Evolutionary conservation across 2,888 invertebrate species (phyloP).

Genomic region (Ectropis crepuscularia): DNA sequence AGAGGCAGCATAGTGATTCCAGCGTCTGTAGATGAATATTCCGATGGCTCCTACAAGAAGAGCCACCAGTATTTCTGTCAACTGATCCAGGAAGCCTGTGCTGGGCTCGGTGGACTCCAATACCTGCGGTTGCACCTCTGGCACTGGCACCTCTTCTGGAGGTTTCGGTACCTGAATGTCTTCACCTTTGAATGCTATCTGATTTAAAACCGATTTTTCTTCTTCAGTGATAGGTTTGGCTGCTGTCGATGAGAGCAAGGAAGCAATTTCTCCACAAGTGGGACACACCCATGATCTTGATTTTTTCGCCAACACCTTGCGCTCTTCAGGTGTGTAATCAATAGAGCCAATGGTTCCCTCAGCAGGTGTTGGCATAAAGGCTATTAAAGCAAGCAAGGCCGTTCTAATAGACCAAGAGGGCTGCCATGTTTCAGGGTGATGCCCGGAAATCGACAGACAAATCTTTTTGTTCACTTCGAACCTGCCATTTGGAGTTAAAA

Average conservation of each 20-base stretch:
- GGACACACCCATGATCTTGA: conserved; percentile 76
- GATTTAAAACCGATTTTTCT: conserved; percentile 75
- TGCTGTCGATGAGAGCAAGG: conserved; percentile 73
- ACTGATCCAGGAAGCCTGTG: conserved; percentile 72
- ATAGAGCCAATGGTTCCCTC: conserved; percentile 96
- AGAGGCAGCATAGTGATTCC: conserved; percentile 61
- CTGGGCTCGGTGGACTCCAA: conserved; percentile 70
- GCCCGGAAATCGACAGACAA: conserved; percentile 96
- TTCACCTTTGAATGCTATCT: conserved; percentile 81
- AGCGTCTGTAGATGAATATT: conserved; percentile 77
- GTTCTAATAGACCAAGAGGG: conserved; percentile 98
- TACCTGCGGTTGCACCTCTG: conserved; percentile 63
- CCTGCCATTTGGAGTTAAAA: conserved; percentile 96
- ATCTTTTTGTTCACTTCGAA: conserved; percentile 98
- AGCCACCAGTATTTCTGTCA: conserved; percentile 74
- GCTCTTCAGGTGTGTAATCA: conserved; percentile 94
- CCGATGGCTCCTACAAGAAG: conserved; percentile 74
- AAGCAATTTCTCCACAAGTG: conserved; percentile 74
- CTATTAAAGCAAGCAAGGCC: conserved; percentile 95
- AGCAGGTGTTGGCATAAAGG: conserved; percentile 96
- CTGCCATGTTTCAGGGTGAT: conserved; percentile 99
- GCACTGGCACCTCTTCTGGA: conserved; percentile 65
- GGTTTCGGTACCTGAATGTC: conserved; percentile 71
- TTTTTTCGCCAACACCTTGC: conserved; percentile 91
- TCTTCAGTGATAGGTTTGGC: conserved; percentile 79